Percentiles rank a stretch among this genome's conserved stretches.
phyloP scores from a whole-genome alignment of 2,888 invertebrate species.

The Quadroppia sp. region DNA sequence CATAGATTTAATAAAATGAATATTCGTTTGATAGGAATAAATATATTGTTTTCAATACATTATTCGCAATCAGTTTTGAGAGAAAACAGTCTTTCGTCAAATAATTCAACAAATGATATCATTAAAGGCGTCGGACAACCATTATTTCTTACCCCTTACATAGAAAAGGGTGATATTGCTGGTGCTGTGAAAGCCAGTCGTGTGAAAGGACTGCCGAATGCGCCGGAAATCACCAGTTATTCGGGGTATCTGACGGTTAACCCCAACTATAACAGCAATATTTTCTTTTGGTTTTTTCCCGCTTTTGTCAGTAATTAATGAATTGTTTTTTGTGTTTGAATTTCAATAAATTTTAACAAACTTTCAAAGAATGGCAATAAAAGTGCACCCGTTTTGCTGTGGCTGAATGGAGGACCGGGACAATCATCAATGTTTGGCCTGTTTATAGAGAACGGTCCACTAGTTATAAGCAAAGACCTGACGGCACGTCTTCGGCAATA shows the following conservation, averaged over 20 bases:
- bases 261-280: constrained; percentile 68
- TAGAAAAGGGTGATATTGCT: constrained; percentile 66
- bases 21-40: too few species aligned
- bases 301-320: too few species aligned
- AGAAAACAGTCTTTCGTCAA: too few species aligned
- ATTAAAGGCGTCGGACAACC: constrained; percentile 16
- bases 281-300: too few species aligned
- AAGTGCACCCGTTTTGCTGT: constrained; percentile 52
- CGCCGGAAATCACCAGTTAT: constrained; percentile 62
- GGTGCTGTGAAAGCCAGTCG: constrained; percentile 58
- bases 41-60: too few species aligned
- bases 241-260: constrained; percentile 82
- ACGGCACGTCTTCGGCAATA: constrained; percentile 62
- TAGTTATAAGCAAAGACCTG: constrained; percentile 58
- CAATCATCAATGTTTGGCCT: constrained; percentile 54
- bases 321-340: neutral
- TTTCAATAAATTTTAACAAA: too few species aligned
- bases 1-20: too few species aligned
- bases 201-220: constrained; percentile 50
- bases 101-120: too few species aligned
- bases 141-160: constrained; percentile 68
- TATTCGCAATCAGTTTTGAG: too few species aligned
- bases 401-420: too few species aligned
- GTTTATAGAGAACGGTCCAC: constrained; percentile 74
- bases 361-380: constrained; percentile 48